phyloP scores from a whole-genome alignment of 2,113 vertebrate genomes.

The Casuarius casuarius region DNA sequence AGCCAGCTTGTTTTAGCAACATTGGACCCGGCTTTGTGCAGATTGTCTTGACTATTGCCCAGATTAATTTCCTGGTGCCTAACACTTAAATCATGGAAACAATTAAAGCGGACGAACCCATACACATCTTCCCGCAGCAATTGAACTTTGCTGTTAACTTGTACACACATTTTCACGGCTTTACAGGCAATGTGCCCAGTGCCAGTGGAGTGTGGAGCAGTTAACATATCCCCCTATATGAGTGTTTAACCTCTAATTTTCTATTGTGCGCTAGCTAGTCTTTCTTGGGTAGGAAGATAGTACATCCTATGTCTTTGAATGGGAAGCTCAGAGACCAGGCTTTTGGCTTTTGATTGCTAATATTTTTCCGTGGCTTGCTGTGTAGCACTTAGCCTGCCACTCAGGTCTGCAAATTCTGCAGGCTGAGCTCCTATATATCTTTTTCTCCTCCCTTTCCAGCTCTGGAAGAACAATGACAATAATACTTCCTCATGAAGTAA shows the following conservation, averaged over 20 bases:
- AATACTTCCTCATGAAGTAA: background rate
- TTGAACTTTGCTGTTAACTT: constrained; percentile 5
- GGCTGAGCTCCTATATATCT: background rate
- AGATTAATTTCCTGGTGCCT: constrained; percentile 46
- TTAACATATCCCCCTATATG: rapidly evolving
- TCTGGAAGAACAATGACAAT: constrained; percentile 22
- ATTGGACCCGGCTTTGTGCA: constrained; percentile 26
- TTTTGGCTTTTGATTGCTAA: constrained; percentile 15
- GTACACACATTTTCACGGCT: background rate
- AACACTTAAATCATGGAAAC: constrained; percentile 35
- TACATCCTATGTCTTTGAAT: background rate
- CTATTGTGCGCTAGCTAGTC: background rate
- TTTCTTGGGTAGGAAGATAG: background rate
- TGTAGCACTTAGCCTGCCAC: background rate
- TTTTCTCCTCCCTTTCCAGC: background rate
- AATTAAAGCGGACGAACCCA: background rate
- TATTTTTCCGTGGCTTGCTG: constrained; percentile 10
- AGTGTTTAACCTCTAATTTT: background rate
- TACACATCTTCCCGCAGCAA: background rate
- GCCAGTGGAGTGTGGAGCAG: background rate
- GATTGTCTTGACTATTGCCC: constrained; percentile 40
- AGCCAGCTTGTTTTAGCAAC: constrained; percentile 46
- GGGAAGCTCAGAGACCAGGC: background rate
- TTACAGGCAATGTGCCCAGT: background rate
- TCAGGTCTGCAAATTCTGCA: background rate